Conservation (phyloP, 2,888 invertebrate genomes). For the Ferdinandea cuprea region DNA sequence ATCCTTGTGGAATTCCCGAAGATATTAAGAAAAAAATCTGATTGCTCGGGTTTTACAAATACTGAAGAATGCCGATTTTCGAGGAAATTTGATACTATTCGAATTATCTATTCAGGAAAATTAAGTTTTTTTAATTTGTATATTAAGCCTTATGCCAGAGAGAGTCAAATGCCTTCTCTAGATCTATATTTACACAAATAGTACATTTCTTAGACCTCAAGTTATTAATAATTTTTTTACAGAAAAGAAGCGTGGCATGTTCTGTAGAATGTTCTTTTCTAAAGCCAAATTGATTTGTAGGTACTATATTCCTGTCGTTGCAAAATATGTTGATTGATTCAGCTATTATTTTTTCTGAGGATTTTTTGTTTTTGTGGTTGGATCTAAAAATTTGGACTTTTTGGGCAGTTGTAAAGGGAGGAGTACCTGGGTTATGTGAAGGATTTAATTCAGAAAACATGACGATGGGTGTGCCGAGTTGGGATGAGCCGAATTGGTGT, state of each 20-base stretch:
- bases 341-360: background rate
- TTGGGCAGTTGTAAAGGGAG: conserved; percentile 12
- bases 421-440: conserved; percentile 3
- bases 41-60: background rate
- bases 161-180: conserved; percentile 1
- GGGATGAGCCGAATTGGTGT: background rate
- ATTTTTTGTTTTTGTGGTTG: no score
- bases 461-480: background rate
- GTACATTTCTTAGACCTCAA: conserved; percentile 1
- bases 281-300: background rate
- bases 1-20: no score
- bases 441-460: background rate
- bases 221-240: background rate
- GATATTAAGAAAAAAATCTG: background rate
- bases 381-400: conserved; percentile 1
- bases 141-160: background rate
- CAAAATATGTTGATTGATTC: conserved; percentile 7
- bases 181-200: background rate
- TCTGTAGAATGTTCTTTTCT: conserved; percentile 9
- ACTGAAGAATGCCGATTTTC: background rate
- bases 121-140: no score
- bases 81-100: no score
- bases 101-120: no score
- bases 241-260: background rate
- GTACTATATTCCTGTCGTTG: conserved; percentile 3